phyloP scores from a whole-genome alignment of 2,888 invertebrate genomes.

The Romanomermis culicivorax region DNA sequence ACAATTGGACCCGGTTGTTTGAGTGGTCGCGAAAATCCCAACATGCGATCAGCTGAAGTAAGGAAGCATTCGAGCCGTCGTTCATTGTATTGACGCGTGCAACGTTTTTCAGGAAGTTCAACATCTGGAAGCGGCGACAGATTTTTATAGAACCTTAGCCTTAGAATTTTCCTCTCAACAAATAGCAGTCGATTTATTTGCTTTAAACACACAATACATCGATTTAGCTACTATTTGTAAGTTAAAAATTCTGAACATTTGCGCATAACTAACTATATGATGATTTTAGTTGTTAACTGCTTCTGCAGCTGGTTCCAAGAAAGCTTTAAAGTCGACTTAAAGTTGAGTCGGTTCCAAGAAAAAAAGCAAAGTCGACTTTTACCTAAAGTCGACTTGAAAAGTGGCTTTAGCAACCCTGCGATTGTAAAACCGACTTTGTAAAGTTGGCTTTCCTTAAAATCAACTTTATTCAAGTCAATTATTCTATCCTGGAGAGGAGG shows the following conservation, averaged over 20 bases:
- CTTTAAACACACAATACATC: constrained; percentile 72
- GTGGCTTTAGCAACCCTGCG: too few relatives aligned
- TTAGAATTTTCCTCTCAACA: constrained; percentile 89
- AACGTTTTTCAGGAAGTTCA: constrained; percentile 41
- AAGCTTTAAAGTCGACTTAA: too few relatives aligned
- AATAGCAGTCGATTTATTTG: constrained; percentile 79
- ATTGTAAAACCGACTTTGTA: too few relatives aligned
- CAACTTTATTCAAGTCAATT: too few relatives aligned
- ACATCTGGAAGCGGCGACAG: constrained; percentile 76
- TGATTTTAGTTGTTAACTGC: too few relatives aligned
- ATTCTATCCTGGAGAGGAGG: too few relatives aligned
- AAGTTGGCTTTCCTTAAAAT: too few relatives aligned
- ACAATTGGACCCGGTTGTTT: constrained; percentile 58
- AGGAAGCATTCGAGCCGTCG: background rate
- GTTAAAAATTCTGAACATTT: constrained; percentile 20
- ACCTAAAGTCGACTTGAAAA: too few relatives aligned
- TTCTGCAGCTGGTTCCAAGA: too few relatives aligned
- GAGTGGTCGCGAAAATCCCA: constrained; percentile 64
- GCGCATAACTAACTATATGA: background rate
- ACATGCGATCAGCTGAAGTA: constrained; percentile 48
- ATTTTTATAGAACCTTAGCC: constrained; percentile 87
- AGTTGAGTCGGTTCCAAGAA: too few relatives aligned
- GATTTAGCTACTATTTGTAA: constrained; percentile 78
- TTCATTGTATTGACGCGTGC: too few relatives aligned
- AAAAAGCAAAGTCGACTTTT: too few relatives aligned